Base-by-base conservation (phyloP, 1,140 invertebrate species). In the Drosophila pallidifrons region DNA sequence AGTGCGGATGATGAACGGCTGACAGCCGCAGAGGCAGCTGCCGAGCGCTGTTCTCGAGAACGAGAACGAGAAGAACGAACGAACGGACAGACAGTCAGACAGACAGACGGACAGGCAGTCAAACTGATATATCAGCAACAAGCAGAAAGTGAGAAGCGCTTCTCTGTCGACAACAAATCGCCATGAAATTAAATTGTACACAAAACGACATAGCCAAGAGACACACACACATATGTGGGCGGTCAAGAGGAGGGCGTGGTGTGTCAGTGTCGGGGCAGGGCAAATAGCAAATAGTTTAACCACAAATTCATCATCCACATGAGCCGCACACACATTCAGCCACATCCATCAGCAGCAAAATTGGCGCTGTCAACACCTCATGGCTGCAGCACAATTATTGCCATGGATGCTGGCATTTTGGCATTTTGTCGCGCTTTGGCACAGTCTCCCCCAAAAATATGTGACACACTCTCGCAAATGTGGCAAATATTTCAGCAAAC, bases 131-230 rank as follows among this genome's bases (percentile, higher is more conserved):
- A 77, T 69, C 63, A 77, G 65, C 41, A 28, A 43, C 38, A 43
- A 45, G 52, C 30, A 38, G 35, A 38, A 15, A 47, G 41, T 13
- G 41, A 47, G 13, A 20, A 20, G 16, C 46, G 46, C 11, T 16
- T 10, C 30, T 4, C 20, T 25, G 52, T 38, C 30, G 52, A 73
- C 70, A 81, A 69, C 86, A 89, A 89, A 78, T 89, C 81, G 85
- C 77, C 83, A 87, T 81, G 74, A 87, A 88, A 87, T 87, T 87
- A 83, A 80, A 87, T 87, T 80, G 74, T 89, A 88, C 77, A 85
- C 67, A 77, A 63, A 72, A 60, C 60, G 68, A 72, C 77, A 77
- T 58, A 43, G 45, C 32, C 69, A 65, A 77, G 47, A 57, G 49
- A 25, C 3, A 25, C 6, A 10, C 35, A 38, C 2, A 10, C 43